A percentile compares a stretch with the other conserved stretches of the same genome.
Conservation (phyloP, 2,888 invertebrate genomes). For the Oxycera nigricornis region DNA sequence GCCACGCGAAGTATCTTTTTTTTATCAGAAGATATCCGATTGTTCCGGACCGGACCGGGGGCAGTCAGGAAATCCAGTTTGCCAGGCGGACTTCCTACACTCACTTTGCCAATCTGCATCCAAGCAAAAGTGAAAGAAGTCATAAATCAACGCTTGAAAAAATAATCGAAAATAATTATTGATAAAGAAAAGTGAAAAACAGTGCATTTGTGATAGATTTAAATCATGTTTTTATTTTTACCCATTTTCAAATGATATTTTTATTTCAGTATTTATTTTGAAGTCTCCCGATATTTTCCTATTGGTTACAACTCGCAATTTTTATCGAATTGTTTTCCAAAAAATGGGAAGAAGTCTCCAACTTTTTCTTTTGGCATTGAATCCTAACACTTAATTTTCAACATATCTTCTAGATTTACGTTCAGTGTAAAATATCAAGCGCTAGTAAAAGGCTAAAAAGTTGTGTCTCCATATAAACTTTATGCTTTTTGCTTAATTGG, state of each 20-base stretch:
- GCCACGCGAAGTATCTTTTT: neutral
- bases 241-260: neutral
- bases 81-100: constrained; percentile 1
- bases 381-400: too few relatives aligned
- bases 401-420: too few relatives aligned
- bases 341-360: too few relatives aligned
- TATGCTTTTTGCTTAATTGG: constrained; percentile 15
- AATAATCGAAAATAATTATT: neutral
- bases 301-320: too few relatives aligned
- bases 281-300: neutral
- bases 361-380: too few relatives aligned
- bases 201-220: neutral
- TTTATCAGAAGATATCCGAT: neutral
- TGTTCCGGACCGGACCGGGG: neutral
- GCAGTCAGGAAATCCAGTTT: constrained; percentile 6
- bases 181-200: neutral
- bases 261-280: neutral
- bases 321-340: too few relatives aligned
- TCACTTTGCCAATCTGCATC: neutral
- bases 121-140: neutral
- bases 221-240: neutral
- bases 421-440: neutral
- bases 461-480: constrained; percentile 15
- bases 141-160: neutral
- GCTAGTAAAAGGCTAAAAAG: neutral